Evolutionary conservation across 2,113 vertebrate species (phyloP).

Genomic region (Serinus canaria): DNA sequence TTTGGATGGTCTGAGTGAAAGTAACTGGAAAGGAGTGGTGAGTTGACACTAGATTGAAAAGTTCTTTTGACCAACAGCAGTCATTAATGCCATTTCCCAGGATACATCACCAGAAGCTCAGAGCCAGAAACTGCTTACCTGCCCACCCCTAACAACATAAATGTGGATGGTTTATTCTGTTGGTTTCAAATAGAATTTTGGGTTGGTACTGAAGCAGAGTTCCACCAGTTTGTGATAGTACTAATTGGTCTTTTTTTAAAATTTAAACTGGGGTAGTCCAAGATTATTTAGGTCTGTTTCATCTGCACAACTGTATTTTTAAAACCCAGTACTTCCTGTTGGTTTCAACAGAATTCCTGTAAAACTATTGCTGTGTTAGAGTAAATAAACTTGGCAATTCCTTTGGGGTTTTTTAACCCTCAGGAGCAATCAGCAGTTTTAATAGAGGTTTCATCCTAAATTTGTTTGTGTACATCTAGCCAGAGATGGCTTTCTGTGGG

Average conservation of each 20-base stretch:
- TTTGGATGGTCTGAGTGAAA: background rate
- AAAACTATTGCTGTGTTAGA: background rate
- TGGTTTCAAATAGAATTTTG: background rate
- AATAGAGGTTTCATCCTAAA: background rate
- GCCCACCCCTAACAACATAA: background rate
- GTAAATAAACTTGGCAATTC: background rate
- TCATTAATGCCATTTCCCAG: background rate
- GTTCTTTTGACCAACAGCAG: background rate
- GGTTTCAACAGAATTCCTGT: background rate
- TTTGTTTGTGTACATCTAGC: background rate
- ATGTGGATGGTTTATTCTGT: background rate
- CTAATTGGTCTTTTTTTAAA: background rate
- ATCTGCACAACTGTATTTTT: background rate
- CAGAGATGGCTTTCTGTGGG: background rate
- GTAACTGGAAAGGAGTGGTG: background rate
- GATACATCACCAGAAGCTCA: background rate
- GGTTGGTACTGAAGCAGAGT: background rate
- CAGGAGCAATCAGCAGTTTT: background rate
- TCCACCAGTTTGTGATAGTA: background rate
- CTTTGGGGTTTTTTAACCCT: background rate
- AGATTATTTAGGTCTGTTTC: background rate
- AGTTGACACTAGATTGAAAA: background rate
- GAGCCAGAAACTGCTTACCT: background rate
- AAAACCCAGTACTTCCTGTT: background rate
- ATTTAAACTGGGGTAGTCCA: background rate